phyloP scores from a whole-genome alignment of 2,888 invertebrate species.

The Sabellastarte sp. region DNA sequence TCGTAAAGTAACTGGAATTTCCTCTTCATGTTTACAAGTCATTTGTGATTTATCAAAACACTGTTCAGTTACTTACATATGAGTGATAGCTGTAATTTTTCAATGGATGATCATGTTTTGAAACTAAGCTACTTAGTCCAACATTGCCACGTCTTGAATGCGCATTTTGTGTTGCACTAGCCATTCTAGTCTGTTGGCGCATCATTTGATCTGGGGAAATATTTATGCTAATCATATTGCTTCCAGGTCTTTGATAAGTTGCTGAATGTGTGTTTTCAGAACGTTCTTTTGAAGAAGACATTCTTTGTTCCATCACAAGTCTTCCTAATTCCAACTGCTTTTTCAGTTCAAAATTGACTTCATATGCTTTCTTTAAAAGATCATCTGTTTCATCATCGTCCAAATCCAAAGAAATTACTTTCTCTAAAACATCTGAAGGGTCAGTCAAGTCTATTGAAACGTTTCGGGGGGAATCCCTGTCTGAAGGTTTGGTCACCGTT shows the following conservation, averaged over 20 bases:
- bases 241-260: background rate
- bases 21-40: too few species aligned
- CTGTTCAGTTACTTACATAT: conserved; percentile 1
- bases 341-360: background rate
- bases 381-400: background rate
- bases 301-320: background rate
- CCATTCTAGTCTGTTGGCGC: background rate
- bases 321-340: background rate
- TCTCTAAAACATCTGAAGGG: background rate
- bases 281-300: background rate
- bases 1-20: too few species aligned
- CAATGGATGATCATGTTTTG: too few species aligned
- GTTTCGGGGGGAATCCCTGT: too few species aligned
- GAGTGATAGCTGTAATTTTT: background rate
- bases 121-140: background rate
- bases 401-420: background rate
- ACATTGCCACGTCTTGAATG: background rate
- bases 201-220: background rate
- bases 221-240: background rate
- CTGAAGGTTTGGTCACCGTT: too few species aligned
- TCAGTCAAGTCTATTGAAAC: background rate
- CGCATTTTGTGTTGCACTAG: background rate
- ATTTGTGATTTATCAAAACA: too few species aligned
- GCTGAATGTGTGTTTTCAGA: background rate
- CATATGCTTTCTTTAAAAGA: background rate